Base-by-base conservation (phyloP, 2,113 vertebrate species). In the Trichomycterus rosablanca region DNA sequence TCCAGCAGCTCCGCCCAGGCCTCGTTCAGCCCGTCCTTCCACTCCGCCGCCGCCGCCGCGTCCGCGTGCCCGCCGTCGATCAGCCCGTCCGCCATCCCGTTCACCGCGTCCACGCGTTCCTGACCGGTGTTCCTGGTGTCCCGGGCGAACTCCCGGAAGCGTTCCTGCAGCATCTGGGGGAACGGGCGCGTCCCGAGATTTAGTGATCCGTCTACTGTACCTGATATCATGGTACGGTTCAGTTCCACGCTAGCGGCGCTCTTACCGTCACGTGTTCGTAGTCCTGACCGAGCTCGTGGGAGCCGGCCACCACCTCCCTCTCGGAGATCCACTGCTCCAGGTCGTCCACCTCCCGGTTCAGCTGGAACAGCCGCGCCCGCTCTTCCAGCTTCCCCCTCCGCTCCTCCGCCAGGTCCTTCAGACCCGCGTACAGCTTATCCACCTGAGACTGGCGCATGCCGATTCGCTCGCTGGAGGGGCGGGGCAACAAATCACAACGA, bases 1-100 rank as follows among this genome's bases (percentile, higher is more conserved):
- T 98, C 96, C 76, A 98, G 85, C 45, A 98, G 92, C 79, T 98
- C 96, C 0, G 96, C 96, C 96, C 96, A 98, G 16, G 96, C 96
- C 81, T 98, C 95, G 6, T 98, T 98, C 67, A 98, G 90, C 19
- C 96, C 96, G 0, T 98, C 96, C 75, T 98, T 98, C 96, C 96
- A 98, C 78, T 98, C 96, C 0, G 95, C 95, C 3, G 97, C 91
- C 0, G 95, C 97, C 0, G 95, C 94, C 0, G 95, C 94, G 5
- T 97, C 95, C 0, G 93, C 86, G n/a, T 98, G 95, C 2, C 94
- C 93, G 0, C 91, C 83, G 72, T 95, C 96, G 78, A 98, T 98
- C 58, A 98, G 89, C 0, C 94, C 90, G 0, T 98, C 94, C 0
- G 95, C 95, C 91, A 93, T 92, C 23, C 89, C 89, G 80, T 98